phyloP scores from a whole-genome alignment of 1,140 invertebrate genomes.

The Maniola jurtina region DNA sequence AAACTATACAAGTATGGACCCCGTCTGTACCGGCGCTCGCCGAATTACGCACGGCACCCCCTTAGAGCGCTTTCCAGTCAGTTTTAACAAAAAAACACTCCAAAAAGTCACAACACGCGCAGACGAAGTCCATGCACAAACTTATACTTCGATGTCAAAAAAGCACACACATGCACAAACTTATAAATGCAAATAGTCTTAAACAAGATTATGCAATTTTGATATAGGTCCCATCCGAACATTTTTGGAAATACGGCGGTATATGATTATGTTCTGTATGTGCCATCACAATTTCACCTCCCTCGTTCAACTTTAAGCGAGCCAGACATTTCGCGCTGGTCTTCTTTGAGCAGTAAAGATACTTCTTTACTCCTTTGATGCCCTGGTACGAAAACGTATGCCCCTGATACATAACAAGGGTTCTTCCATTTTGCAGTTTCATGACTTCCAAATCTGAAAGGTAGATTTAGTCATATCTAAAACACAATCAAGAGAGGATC shows the following conservation, averaged over 20 bases:
- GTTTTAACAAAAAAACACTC: no score
- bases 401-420: constrained; percentile 17
- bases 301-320: constrained; percentile 22
- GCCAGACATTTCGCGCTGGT: constrained; percentile 33
- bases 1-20: no score
- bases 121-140: no score
- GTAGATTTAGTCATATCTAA: neutral
- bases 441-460: constrained; percentile 9
- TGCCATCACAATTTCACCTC: constrained; percentile 20
- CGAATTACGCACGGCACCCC: no score
- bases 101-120: no score
- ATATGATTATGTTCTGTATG: constrained; percentile 13
- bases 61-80: no score
- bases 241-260: constrained; percentile 16
- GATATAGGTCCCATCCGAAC: neutral
- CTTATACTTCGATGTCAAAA: no score
- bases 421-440: constrained; percentile 11
- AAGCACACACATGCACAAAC: no score
- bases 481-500: no score
- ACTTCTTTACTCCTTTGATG: constrained; percentile 3
- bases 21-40: no score
- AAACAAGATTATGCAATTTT: neutral
- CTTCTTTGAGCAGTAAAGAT: constrained; percentile 30
- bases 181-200: no score
- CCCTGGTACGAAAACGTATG: constrained; percentile 26